phyloP scores from a whole-genome alignment of 1,140 invertebrate species.

The Dreissena polymorpha region DNA sequence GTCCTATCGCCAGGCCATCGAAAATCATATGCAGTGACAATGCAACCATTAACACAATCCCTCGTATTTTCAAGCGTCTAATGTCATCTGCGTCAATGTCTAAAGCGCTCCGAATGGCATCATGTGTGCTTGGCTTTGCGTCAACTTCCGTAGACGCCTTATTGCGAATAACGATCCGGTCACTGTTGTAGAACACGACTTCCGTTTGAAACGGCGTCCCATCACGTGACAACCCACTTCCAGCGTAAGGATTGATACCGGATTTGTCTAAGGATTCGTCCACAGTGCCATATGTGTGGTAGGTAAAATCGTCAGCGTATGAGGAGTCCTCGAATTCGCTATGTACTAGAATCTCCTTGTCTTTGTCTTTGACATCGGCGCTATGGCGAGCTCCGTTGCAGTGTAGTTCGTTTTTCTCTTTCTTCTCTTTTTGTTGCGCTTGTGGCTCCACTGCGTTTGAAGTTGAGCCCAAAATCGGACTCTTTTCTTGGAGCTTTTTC shows the following conservation, averaged over 20 bases:
- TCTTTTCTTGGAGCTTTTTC: not conserved
- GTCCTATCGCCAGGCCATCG: slow-evolving; percentile 70
- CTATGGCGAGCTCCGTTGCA: too few relatives aligned
- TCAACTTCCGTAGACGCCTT: not conserved
- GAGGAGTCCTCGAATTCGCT: slow-evolving; percentile 6
- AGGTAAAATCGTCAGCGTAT: slow-evolving; percentile 19
- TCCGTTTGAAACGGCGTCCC: not conserved
- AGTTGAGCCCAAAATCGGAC: too few relatives aligned
- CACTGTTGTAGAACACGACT: slow-evolving; percentile 17
- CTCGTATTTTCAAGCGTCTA: slow-evolving; percentile 61
- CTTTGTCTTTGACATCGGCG: not conserved
- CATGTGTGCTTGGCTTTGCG: not conserved
- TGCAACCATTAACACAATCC: slow-evolving; percentile 66
- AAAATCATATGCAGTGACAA: slow-evolving; percentile 73
- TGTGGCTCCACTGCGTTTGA: too few relatives aligned
- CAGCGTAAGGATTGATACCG: not conserved
- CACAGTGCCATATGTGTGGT: slow-evolving; percentile 29
- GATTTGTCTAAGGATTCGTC: slow-evolving; percentile 20
- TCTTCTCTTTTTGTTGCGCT: too few relatives aligned
- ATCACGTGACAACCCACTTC: not conserved
- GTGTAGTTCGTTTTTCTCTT: too few relatives aligned
- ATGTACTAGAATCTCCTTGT: not conserved
- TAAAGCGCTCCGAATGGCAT: not conserved
- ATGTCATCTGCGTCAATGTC: not conserved
- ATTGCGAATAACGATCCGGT: slow-evolving; percentile 11